Evolutionary conservation across 2,113 vertebrate species (phyloP), one percentile per base, ranked within the genome.

Genomic region (Rattus rattus): DNA sequence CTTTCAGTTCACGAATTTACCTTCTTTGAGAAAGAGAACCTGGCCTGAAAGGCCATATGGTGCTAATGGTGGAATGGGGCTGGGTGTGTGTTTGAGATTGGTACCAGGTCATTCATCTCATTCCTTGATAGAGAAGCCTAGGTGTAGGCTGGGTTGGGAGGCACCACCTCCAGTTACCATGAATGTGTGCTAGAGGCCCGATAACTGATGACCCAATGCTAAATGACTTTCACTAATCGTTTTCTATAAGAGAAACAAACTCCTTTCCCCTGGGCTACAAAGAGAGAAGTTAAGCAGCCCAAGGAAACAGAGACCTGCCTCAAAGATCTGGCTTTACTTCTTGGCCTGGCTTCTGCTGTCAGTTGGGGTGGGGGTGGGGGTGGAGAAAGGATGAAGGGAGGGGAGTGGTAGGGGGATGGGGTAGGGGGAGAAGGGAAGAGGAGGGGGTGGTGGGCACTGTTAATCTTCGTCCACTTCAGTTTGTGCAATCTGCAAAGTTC

Each of bases 171-270:
- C 12, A 70, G 47, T 56, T 3, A 19, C 70, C 7, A 30, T n/a
- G 59, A 49, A 54, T 14, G 39, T 61, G 59, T 75, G 54, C 72
- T 77, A 81, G 69, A 61, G 54, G 61, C 76, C 26, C 54, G 83
- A n/a, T 80, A 26, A 63, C 47, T 59, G 73, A 73, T 3, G 12
- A 75, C 17, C 9, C 43, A 61, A 73, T 49, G 36, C 81, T 19
- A 9, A 90, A 33, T 49, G 91, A 65, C 81, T 70, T 56, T 86
- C 77, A 69, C 7, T 69, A 39, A 30, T 52, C n/a, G 69, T n/a
- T 49, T 95, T 70, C 93, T 95, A 22, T 47, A 39, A 69, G 79
- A 87, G 65, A 77, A 85, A 76, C 49, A 49, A 90, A 49, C 28
- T 65, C 49, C 84, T 94, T 91, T 14, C 56, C 39, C 88, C 12